These are phyloP conservation scores for Nyctibius bracteatus DNA, from an alignment of 2,113 vertebrate species.

Conservation along the genomic window DNA sequence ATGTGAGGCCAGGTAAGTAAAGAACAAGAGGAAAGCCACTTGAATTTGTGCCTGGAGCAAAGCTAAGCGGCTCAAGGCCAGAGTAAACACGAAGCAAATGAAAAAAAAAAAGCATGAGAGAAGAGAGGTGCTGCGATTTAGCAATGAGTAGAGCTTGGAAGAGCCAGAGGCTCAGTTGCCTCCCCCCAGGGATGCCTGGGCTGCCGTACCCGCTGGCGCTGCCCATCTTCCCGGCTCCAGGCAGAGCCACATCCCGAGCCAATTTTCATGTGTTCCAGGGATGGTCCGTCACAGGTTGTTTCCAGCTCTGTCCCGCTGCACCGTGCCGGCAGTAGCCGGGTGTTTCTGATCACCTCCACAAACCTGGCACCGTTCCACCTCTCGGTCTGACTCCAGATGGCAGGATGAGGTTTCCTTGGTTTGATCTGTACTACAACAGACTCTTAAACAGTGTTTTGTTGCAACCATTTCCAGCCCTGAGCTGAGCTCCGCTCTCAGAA, in stretches of 20 bases:
- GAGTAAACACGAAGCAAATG: constrained; percentile 42
- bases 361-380: constrained; percentile 11
- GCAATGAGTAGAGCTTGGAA: constrained; percentile 21
- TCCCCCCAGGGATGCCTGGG: not conserved
- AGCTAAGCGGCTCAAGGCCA: constrained; percentile 30
- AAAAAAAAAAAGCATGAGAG: not conserved
- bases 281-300: not conserved
- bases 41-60: constrained; percentile 52
- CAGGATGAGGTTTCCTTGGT: constrained; percentile 21
- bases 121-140: constrained; percentile 33
- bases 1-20: constrained; percentile 16
- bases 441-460: not conserved
- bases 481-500: not conserved
- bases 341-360: constrained; percentile 31
- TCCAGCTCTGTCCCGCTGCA: not conserved
- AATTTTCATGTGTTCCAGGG: not conserved
- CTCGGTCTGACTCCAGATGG: constrained; percentile 34
- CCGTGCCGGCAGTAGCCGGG: not conserved
- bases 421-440: not conserved
- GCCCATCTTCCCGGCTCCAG: constrained; percentile 6
- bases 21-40: constrained; percentile 30
- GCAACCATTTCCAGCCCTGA: not conserved
- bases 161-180: not conserved
- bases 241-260: not conserved
- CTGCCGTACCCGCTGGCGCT: not conserved